Evolutionary conservation across 2,113 vertebrate species (phyloP).

Genomic region (Callospermophilus lateralis): DNA sequence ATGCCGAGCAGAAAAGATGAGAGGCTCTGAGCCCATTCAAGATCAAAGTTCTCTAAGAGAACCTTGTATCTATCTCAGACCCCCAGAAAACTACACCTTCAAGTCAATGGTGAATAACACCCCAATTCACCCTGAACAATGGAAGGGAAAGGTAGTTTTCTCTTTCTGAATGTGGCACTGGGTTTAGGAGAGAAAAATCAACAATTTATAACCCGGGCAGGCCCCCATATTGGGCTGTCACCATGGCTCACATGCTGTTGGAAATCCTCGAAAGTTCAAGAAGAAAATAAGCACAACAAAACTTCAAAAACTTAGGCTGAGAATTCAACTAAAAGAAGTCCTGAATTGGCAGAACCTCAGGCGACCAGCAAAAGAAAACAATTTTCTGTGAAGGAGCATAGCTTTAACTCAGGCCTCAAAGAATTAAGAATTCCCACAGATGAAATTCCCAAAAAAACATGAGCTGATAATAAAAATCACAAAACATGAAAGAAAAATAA

Average conservation of each 20-base stretch:
- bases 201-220: neutral
- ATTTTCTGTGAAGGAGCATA: neutral
- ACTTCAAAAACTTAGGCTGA: neutral
- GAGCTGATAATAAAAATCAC: neutral
- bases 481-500: neutral
- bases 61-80: neutral
- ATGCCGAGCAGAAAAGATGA: neutral
- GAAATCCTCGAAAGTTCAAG: neutral
- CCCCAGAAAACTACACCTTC: neutral
- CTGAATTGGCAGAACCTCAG: neutral
- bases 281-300: constrained; percentile 24
- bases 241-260: neutral
- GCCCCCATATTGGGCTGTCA: neutral
- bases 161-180: neutral
- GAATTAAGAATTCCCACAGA: neutral
- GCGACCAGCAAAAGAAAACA: neutral
- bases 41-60: neutral
- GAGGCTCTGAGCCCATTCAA: neutral
- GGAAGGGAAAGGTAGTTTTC: neutral
- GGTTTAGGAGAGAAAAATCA: neutral
- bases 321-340: neutral
- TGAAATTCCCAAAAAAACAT: constrained; percentile 9
- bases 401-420: neutral
- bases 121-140: neutral
- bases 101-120: neutral